These are phyloP conservation scores for Zaprionus nigranus DNA, from an alignment of 1,140 invertebrate species.

Conservation along the genomic window DNA sequence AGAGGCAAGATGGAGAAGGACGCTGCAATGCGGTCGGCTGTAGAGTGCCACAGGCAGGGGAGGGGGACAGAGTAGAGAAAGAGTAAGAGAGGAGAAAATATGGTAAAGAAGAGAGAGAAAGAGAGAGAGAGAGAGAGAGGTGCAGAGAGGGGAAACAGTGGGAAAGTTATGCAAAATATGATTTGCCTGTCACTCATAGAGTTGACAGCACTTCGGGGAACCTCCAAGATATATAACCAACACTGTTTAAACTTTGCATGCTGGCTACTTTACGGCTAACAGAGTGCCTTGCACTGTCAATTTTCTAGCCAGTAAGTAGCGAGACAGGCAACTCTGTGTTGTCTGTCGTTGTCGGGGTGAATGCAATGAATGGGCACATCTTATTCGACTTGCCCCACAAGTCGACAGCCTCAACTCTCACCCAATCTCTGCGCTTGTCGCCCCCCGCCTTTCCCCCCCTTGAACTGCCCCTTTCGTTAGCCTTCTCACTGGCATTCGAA, in stretches of 20 bases:
- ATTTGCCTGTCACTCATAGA: slow-evolving; percentile 21
- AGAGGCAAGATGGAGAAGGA: slow-evolving; percentile 2
- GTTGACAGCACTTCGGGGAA: neutral
- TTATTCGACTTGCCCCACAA: slow-evolving; percentile 39
- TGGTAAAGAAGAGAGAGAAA: too few species aligned
- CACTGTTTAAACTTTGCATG: too few species aligned
- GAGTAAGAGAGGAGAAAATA: neutral
- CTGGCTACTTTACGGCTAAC: neutral
- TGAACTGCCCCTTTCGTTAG: neutral
- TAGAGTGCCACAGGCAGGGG: neutral
- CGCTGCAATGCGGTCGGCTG: neutral
- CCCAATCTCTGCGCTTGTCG: neutral
- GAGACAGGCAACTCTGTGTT: slow-evolving; percentile 1
- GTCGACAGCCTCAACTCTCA: slow-evolving; percentile 9
- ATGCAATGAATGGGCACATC: slow-evolving; percentile 31
- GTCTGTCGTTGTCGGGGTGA: neutral
- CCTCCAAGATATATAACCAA: too few species aligned
- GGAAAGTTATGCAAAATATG: slow-evolving; percentile 12
- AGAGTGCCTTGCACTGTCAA: neutral
- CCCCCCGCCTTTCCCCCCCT: neutral
- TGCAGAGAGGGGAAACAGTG: neutral
- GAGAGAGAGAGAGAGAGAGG: neutral
- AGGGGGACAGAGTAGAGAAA: neutral
- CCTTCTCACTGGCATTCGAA: slow-evolving; percentile 6
- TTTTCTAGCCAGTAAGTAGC: neutral